Evolutionary conservation across 2,113 vertebrate species (phyloP).

Genomic region (Myotis davidii): DNA sequence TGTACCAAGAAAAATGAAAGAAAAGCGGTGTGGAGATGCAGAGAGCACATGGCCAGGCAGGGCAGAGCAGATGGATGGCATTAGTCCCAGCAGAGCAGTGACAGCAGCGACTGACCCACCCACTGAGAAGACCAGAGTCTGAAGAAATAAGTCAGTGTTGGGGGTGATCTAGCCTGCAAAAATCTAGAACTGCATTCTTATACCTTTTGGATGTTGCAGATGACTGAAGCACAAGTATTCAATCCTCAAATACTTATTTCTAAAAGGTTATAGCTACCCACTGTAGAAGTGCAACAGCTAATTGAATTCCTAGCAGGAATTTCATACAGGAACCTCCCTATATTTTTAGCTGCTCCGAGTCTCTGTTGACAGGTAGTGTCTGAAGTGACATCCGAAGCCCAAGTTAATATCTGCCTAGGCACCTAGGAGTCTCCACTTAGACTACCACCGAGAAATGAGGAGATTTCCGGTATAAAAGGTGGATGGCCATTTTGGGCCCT

Average conservation of each 20-base stretch:
- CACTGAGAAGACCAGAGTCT: background rate
- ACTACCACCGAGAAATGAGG: background rate
- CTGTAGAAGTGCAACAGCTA: background rate
- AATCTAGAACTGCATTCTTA: background rate
- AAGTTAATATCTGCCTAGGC: background rate
- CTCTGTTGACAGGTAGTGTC: background rate
- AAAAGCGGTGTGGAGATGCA: background rate
- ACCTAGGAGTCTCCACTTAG: background rate
- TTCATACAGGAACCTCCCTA: background rate
- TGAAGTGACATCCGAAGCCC: background rate
- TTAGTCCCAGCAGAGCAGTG: background rate
- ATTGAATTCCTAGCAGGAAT: background rate
- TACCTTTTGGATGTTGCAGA: background rate
- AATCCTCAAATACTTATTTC: conserved; percentile 7
- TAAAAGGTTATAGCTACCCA: background rate
- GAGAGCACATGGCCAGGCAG: background rate
- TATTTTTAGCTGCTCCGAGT: background rate
- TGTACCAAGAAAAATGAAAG: background rate
- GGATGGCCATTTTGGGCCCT: background rate
- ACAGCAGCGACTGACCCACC: background rate
- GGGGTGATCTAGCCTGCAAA: background rate
- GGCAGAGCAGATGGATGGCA: background rate
- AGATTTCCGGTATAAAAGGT: background rate
- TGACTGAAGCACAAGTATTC: background rate
- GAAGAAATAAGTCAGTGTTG: background rate